Evolutionary conservation across 2,113 vertebrate genomes (phyloP).

Genomic region (Trogon melanurus): DNA sequence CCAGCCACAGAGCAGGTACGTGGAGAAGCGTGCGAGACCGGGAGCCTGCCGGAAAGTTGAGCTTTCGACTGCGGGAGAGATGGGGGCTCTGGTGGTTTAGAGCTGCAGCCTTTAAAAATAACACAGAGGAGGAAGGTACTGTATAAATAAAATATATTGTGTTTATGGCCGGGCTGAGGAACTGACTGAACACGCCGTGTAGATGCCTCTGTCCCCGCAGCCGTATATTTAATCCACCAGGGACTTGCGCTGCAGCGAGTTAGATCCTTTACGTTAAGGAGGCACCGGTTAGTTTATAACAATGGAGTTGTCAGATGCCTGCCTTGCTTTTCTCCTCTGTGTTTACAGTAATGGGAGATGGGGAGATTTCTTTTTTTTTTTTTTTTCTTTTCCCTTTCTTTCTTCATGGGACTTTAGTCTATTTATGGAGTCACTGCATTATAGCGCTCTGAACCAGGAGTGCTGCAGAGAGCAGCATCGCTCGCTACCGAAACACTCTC

Average conservation of each 20-base stretch:
- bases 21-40: not conserved
- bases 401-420: slow-evolving; percentile 27
- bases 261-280: slow-evolving; percentile 38
- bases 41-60: slow-evolving; percentile 39
- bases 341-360: not conserved
- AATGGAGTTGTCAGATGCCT: not conserved
- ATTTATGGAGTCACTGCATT: slow-evolving; percentile 36
- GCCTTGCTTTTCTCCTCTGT: not conserved
- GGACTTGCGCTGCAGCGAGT: not conserved
- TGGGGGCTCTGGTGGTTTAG: not conserved
- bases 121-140: slow-evolving; percentile 8
- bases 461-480: slow-evolving; percentile 28
- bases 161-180: slow-evolving; percentile 35
- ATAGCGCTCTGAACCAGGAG: not conserved
- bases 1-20: slow-evolving; percentile 51
- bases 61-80: slow-evolving; percentile 8
- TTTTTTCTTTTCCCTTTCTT: not conserved
- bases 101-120: slow-evolving; percentile 36
- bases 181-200: not conserved
- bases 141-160: slow-evolving; percentile 19
- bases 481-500: not conserved
- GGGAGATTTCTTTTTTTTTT: not conserved
- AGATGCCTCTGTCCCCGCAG: slow-evolving; percentile 2
- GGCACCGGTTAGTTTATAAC: not conserved
- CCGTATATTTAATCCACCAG: slow-evolving; percentile 37